Base-by-base conservation (phyloP, 2,797 vertebrate species). In the Coregonus sp. region DNA sequence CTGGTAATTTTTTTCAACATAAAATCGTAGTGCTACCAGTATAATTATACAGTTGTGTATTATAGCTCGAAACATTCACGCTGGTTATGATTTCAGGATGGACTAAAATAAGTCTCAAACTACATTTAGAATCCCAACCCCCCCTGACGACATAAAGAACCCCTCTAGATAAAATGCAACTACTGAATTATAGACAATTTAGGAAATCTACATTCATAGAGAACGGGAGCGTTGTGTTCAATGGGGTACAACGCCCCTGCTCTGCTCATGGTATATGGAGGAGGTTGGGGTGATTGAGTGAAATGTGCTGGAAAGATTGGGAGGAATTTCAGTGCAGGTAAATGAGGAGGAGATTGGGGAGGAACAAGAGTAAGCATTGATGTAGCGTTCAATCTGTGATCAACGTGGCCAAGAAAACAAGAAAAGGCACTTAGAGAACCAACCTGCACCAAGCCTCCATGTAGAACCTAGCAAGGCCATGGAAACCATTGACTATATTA, bases 231-330 rank as follows among this genome's bases (percentile, higher is more conserved):
- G 91, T 92, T 92, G 89, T 92, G 91, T 87, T 92, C 92, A 92
- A 93, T 93, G 91, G 90, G 90, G 84, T 92, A 92, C 92, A 93
- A 92, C 91, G 89, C 90, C 91, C 91, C 90, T 90, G 89, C 92
- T 90, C 89, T 90, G 91, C 89, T 93, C 92, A 92, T 93, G 92
- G 92, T 92, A 93, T 89, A 56, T 56, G 91, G 91, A 89, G 88
- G 87, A 91, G 92, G 92, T 91, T 92, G 87, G 0, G 82, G 87
- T 92, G 92, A 93, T 93, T 92, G 91, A 93, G 91, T 92, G 92
- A 93, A 93, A 93, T 92, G 92, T 93, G 91, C 92, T 91, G 91
- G 91, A 92, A 92, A 92, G 89, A 92, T 93, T 91, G 90, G 89
- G 86, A 91, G 86, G 90, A 92, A 90, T 92, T 92, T 92, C 90